These are phyloP conservation scores for Andrena cerasifolii DNA, from an alignment of 1,140 invertebrate species.

Conservation along the genomic window DNA sequence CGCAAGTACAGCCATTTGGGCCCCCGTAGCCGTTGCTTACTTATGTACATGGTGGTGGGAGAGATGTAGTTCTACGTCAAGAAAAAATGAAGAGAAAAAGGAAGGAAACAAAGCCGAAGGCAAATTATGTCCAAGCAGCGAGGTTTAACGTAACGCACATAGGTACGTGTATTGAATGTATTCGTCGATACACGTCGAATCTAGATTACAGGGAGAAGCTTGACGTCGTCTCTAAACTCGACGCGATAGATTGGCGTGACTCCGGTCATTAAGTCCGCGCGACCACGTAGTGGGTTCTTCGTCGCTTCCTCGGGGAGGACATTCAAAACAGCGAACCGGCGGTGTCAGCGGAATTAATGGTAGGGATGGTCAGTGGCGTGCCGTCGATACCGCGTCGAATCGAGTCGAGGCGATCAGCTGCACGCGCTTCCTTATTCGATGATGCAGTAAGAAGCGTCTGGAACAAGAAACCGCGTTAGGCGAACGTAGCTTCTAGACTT, in stretches of 20 bases:
- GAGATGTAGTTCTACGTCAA: too few relatives aligned
- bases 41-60: too few relatives aligned
- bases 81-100: background rate
- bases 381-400: background rate
- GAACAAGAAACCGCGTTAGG: constrained; percentile 21
- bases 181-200: background rate
- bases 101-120: background rate
- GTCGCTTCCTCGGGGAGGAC: background rate
- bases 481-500: background rate
- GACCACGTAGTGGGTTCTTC: too few relatives aligned
- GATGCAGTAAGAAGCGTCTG: constrained; percentile 48
- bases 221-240: background rate
- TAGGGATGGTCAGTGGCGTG: background rate
- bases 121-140: background rate
- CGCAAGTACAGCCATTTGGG: too few relatives aligned
- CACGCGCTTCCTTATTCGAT: constrained; percentile 35
- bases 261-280: too few relatives aligned
- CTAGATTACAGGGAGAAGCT: background rate
- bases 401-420: background rate
- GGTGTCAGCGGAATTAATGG: background rate
- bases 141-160: background rate
- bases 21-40: too few relatives aligned
- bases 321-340: background rate
- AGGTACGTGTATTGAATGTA: background rate
- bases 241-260: background rate